These are phyloP conservation scores for Pimephales promelas DNA, from an alignment of 2,113 vertebrate genomes.

Conservation along the genomic window DNA sequence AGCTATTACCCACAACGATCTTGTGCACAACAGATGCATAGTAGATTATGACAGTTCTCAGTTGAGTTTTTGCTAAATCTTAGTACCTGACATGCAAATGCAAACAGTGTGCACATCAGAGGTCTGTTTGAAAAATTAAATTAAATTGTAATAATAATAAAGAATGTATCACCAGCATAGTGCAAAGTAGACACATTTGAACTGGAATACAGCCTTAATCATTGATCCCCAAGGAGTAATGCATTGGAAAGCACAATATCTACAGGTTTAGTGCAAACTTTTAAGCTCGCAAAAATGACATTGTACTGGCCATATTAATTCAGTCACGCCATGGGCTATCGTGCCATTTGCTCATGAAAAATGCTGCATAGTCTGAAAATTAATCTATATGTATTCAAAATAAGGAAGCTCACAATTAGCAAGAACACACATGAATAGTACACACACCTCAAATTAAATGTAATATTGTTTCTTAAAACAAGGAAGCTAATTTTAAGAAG, in stretches of 20 bases:
- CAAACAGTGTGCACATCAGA: no score
- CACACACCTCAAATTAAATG: neutral
- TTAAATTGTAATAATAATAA: neutral
- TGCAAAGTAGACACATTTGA: neutral
- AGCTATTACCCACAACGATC: neutral
- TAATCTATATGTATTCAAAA: neutral
- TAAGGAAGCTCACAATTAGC: neutral
- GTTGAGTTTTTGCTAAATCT: neutral
- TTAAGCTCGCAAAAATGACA: neutral
- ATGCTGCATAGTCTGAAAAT: neutral
- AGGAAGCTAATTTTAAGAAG: constrained; percentile 41
- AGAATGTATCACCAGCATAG: neutral
- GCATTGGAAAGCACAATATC: neutral
- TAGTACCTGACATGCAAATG: no score
- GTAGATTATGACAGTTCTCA: neutral
- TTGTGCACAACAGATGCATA: neutral
- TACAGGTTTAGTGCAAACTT: neutral
- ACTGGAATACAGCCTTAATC: neutral
- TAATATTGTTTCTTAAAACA: constrained; percentile 27
- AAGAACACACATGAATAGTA: no score
- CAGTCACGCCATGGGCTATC: neutral
- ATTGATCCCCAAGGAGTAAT: neutral
- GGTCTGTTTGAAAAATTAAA: no score
- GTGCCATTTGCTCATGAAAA: neutral
- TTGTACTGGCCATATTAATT: neutral